phyloP scores from a whole-genome alignment of 2,113 vertebrate species.

The Lagopus muta region DNA sequence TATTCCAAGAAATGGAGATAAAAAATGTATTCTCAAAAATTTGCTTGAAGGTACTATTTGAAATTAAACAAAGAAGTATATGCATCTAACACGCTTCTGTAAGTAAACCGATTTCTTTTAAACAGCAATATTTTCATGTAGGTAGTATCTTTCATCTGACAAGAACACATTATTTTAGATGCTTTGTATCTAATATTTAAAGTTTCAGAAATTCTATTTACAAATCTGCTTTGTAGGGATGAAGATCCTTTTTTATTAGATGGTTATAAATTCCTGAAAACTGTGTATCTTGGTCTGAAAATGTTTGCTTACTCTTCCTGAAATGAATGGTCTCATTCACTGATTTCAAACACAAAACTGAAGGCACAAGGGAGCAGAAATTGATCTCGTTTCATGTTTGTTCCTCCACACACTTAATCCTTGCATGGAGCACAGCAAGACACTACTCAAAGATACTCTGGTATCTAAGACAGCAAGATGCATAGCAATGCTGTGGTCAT shows the following conservation, averaged over 20 bases:
- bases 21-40: neutral
- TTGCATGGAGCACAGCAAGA: neutral
- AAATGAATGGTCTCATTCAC: neutral
- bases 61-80: neutral
- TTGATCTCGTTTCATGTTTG: neutral
- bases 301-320: neutral
- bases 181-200: neutral
- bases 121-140: neutral
- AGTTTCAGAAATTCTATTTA: neutral
- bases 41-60: fast-evolving
- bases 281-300: neutral
- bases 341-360: neutral
- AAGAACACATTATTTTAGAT: neutral
- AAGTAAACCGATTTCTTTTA: neutral
- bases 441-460: neutral
- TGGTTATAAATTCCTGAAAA: neutral
- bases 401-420: neutral
- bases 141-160: neutral
- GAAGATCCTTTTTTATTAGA: neutral
- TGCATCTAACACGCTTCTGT: neutral
- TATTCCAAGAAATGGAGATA: neutral
- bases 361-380: neutral
- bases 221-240: neutral
- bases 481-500: neutral
- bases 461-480: neutral